Conservation (phyloP, 1,140 invertebrate species). For the Holcopasites calliopsidis region DNA sequence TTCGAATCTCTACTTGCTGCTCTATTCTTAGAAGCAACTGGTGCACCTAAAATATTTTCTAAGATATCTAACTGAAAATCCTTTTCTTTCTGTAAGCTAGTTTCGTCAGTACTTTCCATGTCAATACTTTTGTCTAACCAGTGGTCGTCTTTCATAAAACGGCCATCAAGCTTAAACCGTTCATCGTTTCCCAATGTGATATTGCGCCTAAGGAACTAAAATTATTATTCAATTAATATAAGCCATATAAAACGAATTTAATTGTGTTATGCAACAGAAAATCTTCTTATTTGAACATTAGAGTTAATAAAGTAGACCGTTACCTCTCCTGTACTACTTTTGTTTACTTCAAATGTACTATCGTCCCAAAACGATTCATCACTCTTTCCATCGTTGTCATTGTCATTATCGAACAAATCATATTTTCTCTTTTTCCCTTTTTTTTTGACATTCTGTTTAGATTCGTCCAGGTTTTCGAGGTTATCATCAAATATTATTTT, state of each 20-base stretch:
- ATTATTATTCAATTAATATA: neutral
- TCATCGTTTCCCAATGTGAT: slow-evolving; percentile 79
- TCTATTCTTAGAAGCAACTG: slow-evolving; percentile 55
- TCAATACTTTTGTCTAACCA: slow-evolving; percentile 44
- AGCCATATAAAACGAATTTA: neutral
- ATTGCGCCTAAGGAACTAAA: slow-evolving; percentile 18
- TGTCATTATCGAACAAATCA: slow-evolving; percentile 78
- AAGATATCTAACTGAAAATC: slow-evolving; percentile 81
- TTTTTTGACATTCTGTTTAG: slow-evolving; percentile 30
- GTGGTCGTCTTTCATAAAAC: slow-evolving; percentile 79
- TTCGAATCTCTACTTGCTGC: slow-evolving; percentile 21
- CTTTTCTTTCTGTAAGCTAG: slow-evolving; percentile 79
- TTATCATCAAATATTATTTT: slow-evolving; percentile 82
- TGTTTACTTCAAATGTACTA: slow-evolving; percentile 49
- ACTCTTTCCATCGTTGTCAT: slow-evolving; percentile 78
- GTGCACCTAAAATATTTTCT: slow-evolving; percentile 80
- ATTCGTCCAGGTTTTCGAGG: slow-evolving; percentile 59
- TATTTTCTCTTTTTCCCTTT: slow-evolving; percentile 59
- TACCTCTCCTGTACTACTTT: slow-evolving; percentile 38
- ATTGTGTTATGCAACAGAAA: neutral
- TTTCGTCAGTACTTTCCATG: slow-evolving; percentile 61
- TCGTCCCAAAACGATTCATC: slow-evolving; percentile 80
- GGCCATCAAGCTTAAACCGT: slow-evolving; percentile 82
- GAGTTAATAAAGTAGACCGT: neutral
- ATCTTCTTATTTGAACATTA: no score